Evolutionary conservation across 2,113 vertebrate species (phyloP).

Genomic region (Macrotus californicus): DNA sequence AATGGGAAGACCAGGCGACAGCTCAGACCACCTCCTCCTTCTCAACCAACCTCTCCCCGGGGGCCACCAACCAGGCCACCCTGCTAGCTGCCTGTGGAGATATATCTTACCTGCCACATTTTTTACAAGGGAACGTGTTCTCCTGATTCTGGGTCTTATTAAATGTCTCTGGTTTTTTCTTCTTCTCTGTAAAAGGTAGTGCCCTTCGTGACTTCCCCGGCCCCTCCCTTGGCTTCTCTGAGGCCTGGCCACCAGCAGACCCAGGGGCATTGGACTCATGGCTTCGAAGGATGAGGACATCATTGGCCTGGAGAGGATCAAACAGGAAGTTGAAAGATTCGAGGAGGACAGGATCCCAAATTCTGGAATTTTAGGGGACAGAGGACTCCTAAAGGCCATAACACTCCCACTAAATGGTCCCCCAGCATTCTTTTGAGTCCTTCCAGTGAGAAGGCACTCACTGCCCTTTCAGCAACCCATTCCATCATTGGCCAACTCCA

Average conservation of each 20-base stretch:
- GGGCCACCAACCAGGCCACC: neutral
- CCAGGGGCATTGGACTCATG: constrained; percentile 76
- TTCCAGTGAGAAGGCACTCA: neutral
- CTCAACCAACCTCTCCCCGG: too few species aligned
- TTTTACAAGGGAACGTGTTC: constrained; percentile 98
- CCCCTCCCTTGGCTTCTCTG: constrained; percentile 79
- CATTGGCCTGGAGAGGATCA: constrained; percentile 77
- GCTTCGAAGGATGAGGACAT: constrained; percentile 80
- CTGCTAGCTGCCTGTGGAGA: neutral
- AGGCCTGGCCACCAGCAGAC: constrained; percentile 45
- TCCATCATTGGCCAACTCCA: neutral
- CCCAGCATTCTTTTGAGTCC: neutral
- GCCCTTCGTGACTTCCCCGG: constrained; percentile 76
- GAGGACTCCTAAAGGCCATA: neutral
- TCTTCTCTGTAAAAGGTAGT: constrained; percentile 76
- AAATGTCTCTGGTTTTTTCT: constrained; percentile 70
- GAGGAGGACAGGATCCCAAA: neutral
- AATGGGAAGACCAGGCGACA: neutral
- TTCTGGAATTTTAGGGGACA: neutral
- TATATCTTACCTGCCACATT: constrained; percentile 93
- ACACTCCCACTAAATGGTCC: neutral
- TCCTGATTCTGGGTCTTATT: constrained; percentile 85
- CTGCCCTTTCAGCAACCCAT: neutral
- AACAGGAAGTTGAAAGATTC: neutral
- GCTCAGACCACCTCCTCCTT: neutral